These are phyloP conservation scores for Siniperca obscura DNA, from an alignment of 2,797 vertebrate species.

Conservation along the genomic window DNA sequence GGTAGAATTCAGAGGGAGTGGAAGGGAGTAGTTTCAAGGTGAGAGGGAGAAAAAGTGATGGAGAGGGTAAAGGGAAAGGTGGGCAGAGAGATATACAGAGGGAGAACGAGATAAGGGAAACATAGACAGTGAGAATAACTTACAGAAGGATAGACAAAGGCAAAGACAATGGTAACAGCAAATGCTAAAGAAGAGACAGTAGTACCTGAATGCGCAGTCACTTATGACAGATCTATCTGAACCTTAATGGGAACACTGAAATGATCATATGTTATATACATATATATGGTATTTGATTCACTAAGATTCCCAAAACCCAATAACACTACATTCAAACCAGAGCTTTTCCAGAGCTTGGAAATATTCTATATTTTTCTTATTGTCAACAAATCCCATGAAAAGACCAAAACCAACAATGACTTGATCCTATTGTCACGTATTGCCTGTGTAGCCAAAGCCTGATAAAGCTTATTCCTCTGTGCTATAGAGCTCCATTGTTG, in stretches of 20 bases:
- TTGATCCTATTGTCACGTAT: neutral
- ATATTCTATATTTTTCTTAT: neutral
- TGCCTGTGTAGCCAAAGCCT: neutral
- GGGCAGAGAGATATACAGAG: slow-evolving; percentile 25
- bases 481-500: neutral
- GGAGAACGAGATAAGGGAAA: slow-evolving; percentile 42
- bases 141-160: slow-evolving; percentile 22
- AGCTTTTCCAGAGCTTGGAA: neutral
- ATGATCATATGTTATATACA: neutral
- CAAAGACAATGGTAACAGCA: slow-evolving; percentile 3
- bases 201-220: neutral
- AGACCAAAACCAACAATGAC: neutral
- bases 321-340: neutral
- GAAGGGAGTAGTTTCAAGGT: slow-evolving; percentile 50
- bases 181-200: neutral
- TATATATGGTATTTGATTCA: neutral
- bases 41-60: slow-evolving; percentile 47
- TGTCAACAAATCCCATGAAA: neutral
- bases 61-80: slow-evolving; percentile 28
- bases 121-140: slow-evolving; percentile 39
- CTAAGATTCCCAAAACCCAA: neutral
- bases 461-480: neutral
- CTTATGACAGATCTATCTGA: neutral
- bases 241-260: neutral
- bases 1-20: slow-evolving; percentile 11